phyloP scores from a whole-genome alignment of 2,113 vertebrate species.

The sheep (Ovis aries) region ARS-UI_Ramb_v3.0 NC_056054.1:128445501-128446000 shows the following conservation, averaged over 20 bases:
- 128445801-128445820: background rate
- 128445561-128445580: background rate
- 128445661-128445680: background rate
- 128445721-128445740: background rate
- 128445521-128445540: background rate
- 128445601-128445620: background rate
- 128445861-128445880: background rate
- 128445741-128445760: background rate
- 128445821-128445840: conserved; percentile 38
- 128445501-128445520: background rate
- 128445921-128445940: background rate
- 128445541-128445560: background rate
- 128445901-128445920: background rate
- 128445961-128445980: background rate
- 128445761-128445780: background rate
- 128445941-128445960: background rate
- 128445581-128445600: background rate
- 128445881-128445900: background rate
- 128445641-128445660: background rate
- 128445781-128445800: background rate
- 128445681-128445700: background rate
- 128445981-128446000: background rate
- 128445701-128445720: background rate
- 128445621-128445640: background rate
- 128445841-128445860: background rate